Evolutionary conservation across 2,888 invertebrate species (phyloP).

Genomic region (Peribatodes rhomboidaria): DNA sequence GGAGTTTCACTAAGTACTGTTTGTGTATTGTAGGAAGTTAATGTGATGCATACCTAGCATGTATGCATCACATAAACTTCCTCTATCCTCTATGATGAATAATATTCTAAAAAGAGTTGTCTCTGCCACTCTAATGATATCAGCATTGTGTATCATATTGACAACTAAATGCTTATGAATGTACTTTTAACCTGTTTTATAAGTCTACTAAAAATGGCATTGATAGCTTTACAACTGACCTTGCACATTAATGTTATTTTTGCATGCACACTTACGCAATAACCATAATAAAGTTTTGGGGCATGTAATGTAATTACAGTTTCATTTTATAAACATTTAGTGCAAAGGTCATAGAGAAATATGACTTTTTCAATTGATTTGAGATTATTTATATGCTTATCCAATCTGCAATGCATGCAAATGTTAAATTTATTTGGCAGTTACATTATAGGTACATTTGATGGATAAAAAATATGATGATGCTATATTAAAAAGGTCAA

Average conservation of each 20-base stretch:
- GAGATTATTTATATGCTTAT: neutral
- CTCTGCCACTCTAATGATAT: neutral
- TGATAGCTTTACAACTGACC: constrained; percentile 44
- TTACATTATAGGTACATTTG: too few relatives aligned
- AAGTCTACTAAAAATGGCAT: constrained; percentile 46
- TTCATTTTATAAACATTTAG: constrained; percentile 17
- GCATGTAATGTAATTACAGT: constrained; percentile 19
- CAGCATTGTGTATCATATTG: neutral
- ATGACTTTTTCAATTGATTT: neutral
- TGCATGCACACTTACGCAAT: constrained; percentile 43
- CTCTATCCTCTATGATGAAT: constrained; percentile 9
- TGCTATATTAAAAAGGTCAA: too few relatives aligned
- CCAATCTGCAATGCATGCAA: neutral
- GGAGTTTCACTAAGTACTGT: too few relatives aligned
- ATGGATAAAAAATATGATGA: too few relatives aligned
- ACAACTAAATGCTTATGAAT: constrained; percentile 6
- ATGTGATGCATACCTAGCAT: neutral
- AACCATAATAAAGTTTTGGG: constrained; percentile 27
- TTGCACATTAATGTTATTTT: constrained; percentile 43
- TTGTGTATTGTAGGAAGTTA: too few relatives aligned
- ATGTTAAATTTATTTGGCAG: too few relatives aligned
- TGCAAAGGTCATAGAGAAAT: constrained; percentile 3
- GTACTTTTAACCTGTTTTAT: constrained; percentile 24
- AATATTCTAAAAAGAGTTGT: neutral
- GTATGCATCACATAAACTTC: neutral